Base-by-base conservation (phyloP, 2,113 vertebrate genomes). In the Aegithalos caudatus region DNA sequence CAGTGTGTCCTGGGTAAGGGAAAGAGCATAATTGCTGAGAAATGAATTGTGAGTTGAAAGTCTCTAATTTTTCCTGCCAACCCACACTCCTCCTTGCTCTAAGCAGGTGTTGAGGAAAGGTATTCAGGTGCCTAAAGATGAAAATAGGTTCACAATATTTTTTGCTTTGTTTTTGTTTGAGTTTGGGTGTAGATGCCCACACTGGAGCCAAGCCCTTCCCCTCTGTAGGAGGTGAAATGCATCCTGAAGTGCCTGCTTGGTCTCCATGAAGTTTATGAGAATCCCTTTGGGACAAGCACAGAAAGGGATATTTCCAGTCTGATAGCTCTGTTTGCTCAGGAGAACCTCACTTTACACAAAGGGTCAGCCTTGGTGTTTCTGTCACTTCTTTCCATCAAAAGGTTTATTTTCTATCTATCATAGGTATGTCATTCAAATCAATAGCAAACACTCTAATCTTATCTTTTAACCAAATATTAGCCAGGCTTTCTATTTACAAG, bases 401-500 rank as follows among this genome's bases (percentile, higher is more conserved):
- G 31, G 9, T 47, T 73, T 72, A 15, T 78, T 70, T 91, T 81
- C 56, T 48, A 3, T 38, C 21, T 44, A 9, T 42, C 11, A 2
- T 17, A 65, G 22, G 3, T n/a, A 2, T 38, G 12, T 54, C 5
- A 14, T 69, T 81, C 21, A 50, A 54, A 77, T 82, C 53, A 73
- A 64, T 60, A 42, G 62, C 70, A 50, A n/a, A 9, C 42, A 31
- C 56, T 54, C 14, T 50, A 37, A 37, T 61, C 71, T 92, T 84
- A 64, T 23, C 42, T 90, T 94, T 92, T 62, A 93, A 89, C 22
- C 60, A 95, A 95, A 81, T 66, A 67, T 70, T 92, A 87, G 81
- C 23, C 24, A 61, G 73, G 37, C 20, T 78, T 91, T 88, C 61
- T 91, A 38, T 94, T 91, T 92, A 78, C 81, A 57, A 80, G 78